Percentiles rank a stretch among this genome's conserved stretches.
phyloP scores from a whole-genome alignment of 1,140 invertebrate species.

The Medauroidea extradentata region DNA sequence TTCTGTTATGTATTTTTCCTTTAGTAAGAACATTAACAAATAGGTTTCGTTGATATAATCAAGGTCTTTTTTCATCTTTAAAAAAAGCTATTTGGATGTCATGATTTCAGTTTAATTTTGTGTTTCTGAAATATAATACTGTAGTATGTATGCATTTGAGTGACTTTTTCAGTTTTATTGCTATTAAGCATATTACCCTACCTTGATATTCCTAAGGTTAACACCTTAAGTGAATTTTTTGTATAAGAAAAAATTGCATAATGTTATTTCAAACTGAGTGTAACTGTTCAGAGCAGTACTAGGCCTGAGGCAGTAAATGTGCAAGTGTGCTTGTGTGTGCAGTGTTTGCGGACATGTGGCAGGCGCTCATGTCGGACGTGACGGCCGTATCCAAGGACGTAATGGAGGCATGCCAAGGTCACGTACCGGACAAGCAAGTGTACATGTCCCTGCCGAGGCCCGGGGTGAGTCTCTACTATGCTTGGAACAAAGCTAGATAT shows the following conservation, averaged over 20 bases:
- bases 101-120: no score
- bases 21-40: no score
- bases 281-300: not conserved
- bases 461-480: conserved; percentile 83
- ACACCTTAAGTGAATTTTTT: not conserved
- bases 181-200: no score
- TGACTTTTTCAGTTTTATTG: no score
- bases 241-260: not conserved
- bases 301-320: not conserved
- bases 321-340: not conserved
- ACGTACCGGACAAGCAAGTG: conserved; percentile 78
- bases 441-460: conserved; percentile 93
- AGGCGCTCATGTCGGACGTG: conserved; percentile 85
- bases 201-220: no score
- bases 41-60: no score
- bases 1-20: no score
- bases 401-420: conserved; percentile 71
- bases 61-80: no score
- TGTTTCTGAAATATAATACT: no score
- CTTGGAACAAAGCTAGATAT: no score
- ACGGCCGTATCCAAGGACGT: conserved; percentile 84
- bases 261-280: not conserved
- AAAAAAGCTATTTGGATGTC: no score
- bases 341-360: conserved; percentile 98
- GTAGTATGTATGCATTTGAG: no score